phyloP scores from a whole-genome alignment of 2,797 vertebrate genomes.

The Cephalopachus bancanus region DNA sequence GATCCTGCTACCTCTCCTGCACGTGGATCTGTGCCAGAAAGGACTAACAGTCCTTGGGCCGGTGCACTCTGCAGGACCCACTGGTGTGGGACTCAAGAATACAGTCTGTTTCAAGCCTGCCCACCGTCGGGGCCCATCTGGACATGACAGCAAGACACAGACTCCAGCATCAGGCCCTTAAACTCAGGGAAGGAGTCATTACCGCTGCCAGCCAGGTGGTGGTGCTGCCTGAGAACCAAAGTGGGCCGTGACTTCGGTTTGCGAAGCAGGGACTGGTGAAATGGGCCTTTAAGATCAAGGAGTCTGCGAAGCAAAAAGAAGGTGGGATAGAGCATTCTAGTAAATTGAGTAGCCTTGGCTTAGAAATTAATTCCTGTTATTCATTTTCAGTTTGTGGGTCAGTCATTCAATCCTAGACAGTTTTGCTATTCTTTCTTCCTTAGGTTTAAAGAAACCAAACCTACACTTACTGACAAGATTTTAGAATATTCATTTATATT shows the following conservation, averaged over 20 bases:
- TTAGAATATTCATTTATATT: background rate
- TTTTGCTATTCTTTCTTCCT: background rate
- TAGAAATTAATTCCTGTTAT: background rate
- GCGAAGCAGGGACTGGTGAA: background rate
- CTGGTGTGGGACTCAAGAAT: too few species aligned
- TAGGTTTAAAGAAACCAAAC: conserved; percentile 11
- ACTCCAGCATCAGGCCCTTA: background rate
- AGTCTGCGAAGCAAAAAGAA: conserved; percentile 7
- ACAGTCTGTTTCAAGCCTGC: background rate
- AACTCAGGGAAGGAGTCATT: background rate
- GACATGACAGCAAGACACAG: background rate
- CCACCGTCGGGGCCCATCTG: background rate
- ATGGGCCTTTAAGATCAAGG: background rate
- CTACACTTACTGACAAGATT: background rate
- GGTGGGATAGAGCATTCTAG: background rate
- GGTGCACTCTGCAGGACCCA: background rate
- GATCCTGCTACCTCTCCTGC: background rate
- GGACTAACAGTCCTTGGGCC: background rate
- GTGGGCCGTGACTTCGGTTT: background rate
- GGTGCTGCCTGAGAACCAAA: background rate
- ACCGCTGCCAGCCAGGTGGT: background rate
- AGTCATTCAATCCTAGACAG: background rate
- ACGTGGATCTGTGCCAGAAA: background rate
- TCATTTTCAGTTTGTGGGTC: background rate
- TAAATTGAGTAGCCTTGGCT: background rate